phyloP scores from a whole-genome alignment of 2,888 invertebrate genomes.

The Himalopsyche tibetana region DNA sequence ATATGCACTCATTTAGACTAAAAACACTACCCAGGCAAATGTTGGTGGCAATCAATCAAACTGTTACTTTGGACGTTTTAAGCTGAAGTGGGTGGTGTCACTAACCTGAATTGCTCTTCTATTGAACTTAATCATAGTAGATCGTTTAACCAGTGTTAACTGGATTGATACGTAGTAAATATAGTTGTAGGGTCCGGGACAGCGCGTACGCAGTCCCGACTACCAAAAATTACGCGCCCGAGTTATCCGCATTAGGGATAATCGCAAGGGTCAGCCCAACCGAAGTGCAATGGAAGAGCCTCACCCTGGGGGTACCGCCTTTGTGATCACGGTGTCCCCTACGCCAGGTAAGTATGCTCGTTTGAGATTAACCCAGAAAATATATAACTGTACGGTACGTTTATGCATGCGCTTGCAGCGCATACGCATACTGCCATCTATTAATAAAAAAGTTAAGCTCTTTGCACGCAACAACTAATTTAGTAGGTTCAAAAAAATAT shows the following conservation, averaged over 20 bases:
- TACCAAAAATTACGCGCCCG: slow-evolving; percentile 83
- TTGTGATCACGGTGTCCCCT: slow-evolving; percentile 81
- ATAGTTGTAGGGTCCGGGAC: no score
- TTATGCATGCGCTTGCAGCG: neutral
- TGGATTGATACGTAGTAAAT: no score
- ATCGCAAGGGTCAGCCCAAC: slow-evolving; percentile 86
- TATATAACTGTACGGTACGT: neutral
- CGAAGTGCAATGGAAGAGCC: slow-evolving; percentile 85
- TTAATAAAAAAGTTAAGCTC: neutral
- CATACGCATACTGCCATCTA: neutral
- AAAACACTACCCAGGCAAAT: no score
- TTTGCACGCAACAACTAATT: neutral
- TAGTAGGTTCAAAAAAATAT: no score
- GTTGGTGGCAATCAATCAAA: no score
- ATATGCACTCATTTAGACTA: no score
- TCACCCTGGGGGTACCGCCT: slow-evolving; percentile 84
- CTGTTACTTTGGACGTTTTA: no score
- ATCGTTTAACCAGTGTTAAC: no score
- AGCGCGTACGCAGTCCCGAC: slow-evolving; percentile 78
- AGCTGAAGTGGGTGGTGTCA: no score
- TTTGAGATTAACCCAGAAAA: neutral
- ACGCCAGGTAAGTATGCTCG: slow-evolving; percentile 71
- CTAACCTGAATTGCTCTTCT: no score
- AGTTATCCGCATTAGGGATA: slow-evolving; percentile 85
- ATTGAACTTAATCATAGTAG: no score